phyloP scores from a whole-genome alignment of 92 coral and sea anemone species.

The Anthopleura xanthogrammica region DNA sequence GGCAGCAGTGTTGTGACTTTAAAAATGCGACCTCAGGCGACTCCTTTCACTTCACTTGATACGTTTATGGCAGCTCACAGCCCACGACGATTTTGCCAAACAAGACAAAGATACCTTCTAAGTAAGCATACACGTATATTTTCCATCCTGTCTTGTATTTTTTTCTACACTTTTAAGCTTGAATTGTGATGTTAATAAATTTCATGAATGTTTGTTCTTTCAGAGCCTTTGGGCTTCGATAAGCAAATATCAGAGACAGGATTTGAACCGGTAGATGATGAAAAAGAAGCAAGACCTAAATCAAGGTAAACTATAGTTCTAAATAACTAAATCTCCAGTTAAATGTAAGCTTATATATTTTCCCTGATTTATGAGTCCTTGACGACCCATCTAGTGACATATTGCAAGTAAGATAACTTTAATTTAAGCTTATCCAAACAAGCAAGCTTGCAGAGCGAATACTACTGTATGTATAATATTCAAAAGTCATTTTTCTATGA shows the following conservation, averaged over 20 bases:
- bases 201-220: constrained; percentile 18
- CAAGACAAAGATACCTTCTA: constrained; percentile 86
- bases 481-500: not conserved
- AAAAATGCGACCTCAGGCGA: constrained; percentile 78
- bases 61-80: constrained; percentile 98
- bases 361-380: not conserved
- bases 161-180: not conserved
- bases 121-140: constrained; percentile 52
- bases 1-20: constrained; percentile 70
- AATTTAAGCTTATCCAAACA: not conserved
- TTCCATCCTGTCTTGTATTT: not conserved
- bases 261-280: constrained; percentile 59
- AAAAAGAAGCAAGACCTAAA: constrained; percentile 40
- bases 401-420: not conserved
- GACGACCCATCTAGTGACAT: not conserved
- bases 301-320: constrained; percentile 41
- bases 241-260: constrained; percentile 67
- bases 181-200: not conserved
- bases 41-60: constrained; percentile 83
- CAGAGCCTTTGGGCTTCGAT: constrained; percentile 87
- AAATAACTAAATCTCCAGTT: not conserved
- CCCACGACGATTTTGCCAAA: constrained; percentile 84
- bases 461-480: too few relatives aligned
- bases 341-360: not conserved
- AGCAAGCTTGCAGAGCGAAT: too few relatives aligned